Conservation (phyloP, 2,888 invertebrate species). For the Leucophenga montana region DNA sequence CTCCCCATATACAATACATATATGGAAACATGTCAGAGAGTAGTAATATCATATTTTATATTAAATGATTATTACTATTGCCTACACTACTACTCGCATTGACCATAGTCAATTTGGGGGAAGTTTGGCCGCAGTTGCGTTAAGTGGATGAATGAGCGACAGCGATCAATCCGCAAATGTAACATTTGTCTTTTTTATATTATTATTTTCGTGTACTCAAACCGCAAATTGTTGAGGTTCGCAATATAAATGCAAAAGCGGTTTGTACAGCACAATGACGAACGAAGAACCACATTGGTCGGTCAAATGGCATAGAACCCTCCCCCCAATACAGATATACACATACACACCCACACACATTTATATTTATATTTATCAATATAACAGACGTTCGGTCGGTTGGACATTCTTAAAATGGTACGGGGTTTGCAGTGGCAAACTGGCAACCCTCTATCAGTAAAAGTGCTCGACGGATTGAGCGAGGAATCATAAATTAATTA, state of each 20-base stretch:
- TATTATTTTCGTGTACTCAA: slow-evolving; percentile 40
- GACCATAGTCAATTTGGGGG: slow-evolving; percentile 35
- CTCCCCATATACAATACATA: not conserved
- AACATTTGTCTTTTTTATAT: slow-evolving; percentile 56
- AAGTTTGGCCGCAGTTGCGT: not conserved
- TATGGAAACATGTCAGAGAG: slow-evolving; percentile 30
- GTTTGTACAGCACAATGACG: not conserved
- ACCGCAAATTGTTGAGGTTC: slow-evolving; percentile 63
- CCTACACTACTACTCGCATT: slow-evolving; percentile 50
- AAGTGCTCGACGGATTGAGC: slow-evolving; percentile 59
- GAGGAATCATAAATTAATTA: slow-evolving; percentile 70
- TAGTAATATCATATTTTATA: slow-evolving; percentile 59
- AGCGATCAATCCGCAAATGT: slow-evolving; percentile 63
- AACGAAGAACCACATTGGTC: not conserved
- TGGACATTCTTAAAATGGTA: not conserved
- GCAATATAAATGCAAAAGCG: slow-evolving; percentile 5
- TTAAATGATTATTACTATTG: slow-evolving; percentile 57
- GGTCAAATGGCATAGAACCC: not conserved
- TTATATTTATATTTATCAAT: no score
- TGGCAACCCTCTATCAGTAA: slow-evolving; percentile 13
- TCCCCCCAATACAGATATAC: not conserved
- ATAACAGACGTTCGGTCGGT: no score
- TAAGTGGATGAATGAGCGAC: not conserved
- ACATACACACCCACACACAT: no score
- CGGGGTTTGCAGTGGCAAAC: not conserved